Evolutionary conservation across 2,797 vertebrate species (phyloP), one percentile per base, ranked within the genome.

Genomic region (Sebastes matsubarae): DNA sequence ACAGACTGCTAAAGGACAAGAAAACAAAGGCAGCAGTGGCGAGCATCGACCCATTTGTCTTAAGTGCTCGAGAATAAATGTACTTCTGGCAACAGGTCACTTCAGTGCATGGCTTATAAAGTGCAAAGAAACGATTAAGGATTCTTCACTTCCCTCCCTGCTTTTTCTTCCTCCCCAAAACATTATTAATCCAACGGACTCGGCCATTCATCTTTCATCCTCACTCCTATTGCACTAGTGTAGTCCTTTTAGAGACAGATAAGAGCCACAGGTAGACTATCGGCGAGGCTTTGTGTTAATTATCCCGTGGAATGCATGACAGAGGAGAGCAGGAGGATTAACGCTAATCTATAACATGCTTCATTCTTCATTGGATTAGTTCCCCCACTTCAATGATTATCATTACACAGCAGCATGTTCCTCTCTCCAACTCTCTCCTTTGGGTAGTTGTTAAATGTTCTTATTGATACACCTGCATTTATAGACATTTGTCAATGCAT

Each of bases 11-110:
- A 42, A 77, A 78, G 36, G 50, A 77, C n/a, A 59, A 68, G 59
- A 55, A 80, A 74, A 83, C 75, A 69, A 63, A 76, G 9, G 66
- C 59, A 58, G 9, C 55, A 27, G 67, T 32, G 52, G n/a, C 64
- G 50, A 30, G 25, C 60, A 85, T 77, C 22, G n/a, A 80, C 65
- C 84, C 77, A 80, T 88, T 87, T 82, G 71, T 87, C 80, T 85
- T 38, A 77, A 87, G 82, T 82, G 73, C 66, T 70, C 4, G 0
- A 80, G 80, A 84, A 68, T 86, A 61, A 84, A 85, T 77, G 66
- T 71, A 70, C 75, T 71, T 74, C 68, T 73, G 77, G 55, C 72
- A 78, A n/a, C 68, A 66, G 85, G 78, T 82, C 80, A 83, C 76
- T 79, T 34, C 69, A 84, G 78, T 64, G 75, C 38, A 14, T 38